Evolutionary conservation across 2,113 vertebrate species (phyloP).

Genomic region (Hippocampus abdominalis): DNA sequence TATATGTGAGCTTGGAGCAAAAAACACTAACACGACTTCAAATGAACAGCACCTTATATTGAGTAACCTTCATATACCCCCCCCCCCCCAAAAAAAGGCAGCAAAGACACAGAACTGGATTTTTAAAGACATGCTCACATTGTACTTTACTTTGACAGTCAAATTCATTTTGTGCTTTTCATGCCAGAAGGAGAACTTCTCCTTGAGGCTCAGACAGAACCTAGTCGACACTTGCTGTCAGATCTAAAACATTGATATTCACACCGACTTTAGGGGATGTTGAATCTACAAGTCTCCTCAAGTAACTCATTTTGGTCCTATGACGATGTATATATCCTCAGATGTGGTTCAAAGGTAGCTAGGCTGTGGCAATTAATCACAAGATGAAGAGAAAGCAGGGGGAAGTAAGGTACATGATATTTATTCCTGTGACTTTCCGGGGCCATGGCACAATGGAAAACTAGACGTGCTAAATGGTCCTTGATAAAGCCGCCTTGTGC

Average conservation of each 20-base stretch:
- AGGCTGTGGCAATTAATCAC: background rate
- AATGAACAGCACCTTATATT: slow-evolving; percentile 16
- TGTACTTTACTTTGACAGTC: background rate
- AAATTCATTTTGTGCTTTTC: background rate
- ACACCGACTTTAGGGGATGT: background rate
- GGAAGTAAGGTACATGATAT: background rate
- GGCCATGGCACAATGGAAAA: background rate
- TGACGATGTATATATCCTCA: background rate
- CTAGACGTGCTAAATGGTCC: background rate
- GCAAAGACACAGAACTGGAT: background rate
- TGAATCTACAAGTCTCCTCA: background rate
- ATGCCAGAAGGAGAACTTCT: background rate
- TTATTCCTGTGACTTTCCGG: background rate
- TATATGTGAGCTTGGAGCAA: no score
- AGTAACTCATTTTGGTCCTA: background rate
- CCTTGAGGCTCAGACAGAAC: background rate
- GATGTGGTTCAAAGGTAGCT: background rate
- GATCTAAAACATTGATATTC: background rate
- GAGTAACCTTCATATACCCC: background rate
- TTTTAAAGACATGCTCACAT: slow-evolving; percentile 3
- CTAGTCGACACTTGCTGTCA: slow-evolving; percentile 1
- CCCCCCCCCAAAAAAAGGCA: background rate
- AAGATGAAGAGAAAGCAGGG: background rate
- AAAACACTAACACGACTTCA: slow-evolving; percentile 19
- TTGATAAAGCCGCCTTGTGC: slow-evolving; percentile 7